A percentile compares a stretch with the other conserved stretches of the same genome.
Conservation (phyloP, 1,140 invertebrate genomes). For the Drosophila kikkawai region DNA sequence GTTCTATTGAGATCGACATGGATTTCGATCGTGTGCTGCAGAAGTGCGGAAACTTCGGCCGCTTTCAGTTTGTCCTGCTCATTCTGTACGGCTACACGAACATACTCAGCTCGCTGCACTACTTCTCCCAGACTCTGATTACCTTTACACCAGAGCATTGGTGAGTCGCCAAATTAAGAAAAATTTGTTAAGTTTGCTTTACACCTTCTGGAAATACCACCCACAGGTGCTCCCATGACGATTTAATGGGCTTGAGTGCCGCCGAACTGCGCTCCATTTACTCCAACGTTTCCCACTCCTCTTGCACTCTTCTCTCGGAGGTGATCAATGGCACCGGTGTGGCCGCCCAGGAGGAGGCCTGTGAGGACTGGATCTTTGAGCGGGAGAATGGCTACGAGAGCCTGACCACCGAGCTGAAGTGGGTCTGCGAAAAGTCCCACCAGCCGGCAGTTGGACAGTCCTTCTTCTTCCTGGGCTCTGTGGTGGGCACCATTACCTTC, state of each 20-base stretch:
- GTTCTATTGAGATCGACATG: conserved; percentile 44
- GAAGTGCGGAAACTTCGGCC: conserved; percentile 87
- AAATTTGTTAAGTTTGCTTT: not conserved
- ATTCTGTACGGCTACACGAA: conserved; percentile 86
- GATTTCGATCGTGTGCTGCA: conserved; percentile 87
- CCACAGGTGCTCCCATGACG: conserved; percentile 64
- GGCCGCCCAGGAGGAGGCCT: conserved; percentile 56
- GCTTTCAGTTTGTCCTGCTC: conserved; percentile 87
- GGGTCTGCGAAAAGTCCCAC: conserved; percentile 87
- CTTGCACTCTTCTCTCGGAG: conserved; percentile 59
- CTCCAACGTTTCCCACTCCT: conserved; percentile 56
- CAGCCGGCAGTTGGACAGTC: conserved; percentile 86
- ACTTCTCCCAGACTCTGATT: conserved; percentile 87
- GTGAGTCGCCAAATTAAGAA: conserved; percentile 48
- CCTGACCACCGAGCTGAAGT: conserved; percentile 87
- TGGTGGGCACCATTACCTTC: conserved; percentile 86
- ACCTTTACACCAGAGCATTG: conserved; percentile 85
- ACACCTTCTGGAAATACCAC: not conserved
- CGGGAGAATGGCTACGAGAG: conserved; percentile 86
- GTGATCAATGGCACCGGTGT: conserved; percentile 56
- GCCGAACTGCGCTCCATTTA: conserved; percentile 59
- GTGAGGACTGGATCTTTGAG: conserved; percentile 85
- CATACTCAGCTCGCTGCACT: conserved; percentile 86
- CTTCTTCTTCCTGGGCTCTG: conserved; percentile 87
- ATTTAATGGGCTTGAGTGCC: conserved; percentile 55